phyloP scores from a whole-genome alignment of 1,140 invertebrate species.

The Nasonia vitripennis region DNA sequence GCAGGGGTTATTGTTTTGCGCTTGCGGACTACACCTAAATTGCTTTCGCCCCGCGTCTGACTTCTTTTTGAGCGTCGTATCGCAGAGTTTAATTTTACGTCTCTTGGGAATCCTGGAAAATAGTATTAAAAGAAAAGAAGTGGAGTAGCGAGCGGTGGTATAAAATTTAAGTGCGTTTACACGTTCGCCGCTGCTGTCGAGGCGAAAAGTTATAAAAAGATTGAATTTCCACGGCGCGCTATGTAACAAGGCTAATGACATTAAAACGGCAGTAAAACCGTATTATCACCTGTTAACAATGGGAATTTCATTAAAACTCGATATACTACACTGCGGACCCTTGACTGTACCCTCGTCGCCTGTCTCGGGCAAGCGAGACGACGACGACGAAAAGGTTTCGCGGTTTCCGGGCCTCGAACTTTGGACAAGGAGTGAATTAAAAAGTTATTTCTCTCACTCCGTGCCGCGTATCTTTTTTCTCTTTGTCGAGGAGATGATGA shows the following conservation, averaged over 20 bases:
- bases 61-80: not conserved
- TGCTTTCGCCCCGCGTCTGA: not conserved
- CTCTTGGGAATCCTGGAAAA: not conserved
- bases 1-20: not conserved
- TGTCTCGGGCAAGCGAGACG: not conserved
- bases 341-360: too few relatives aligned
- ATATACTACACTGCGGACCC: not conserved
- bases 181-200: not conserved
- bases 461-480: not conserved
- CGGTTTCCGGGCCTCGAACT: slow-evolving; percentile 13
- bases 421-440: slow-evolving; percentile 16
- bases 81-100: not conserved
- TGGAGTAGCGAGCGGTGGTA: too few relatives aligned
- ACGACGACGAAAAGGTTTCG: slow-evolving; percentile 24
- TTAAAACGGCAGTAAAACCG: slow-evolving; percentile 37
- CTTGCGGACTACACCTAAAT: not conserved
- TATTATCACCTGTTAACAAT: slow-evolving; percentile 46
- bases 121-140: not conserved
- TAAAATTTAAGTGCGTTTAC: not conserved
- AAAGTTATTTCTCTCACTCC: slow-evolving; percentile 22
- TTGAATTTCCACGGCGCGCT: not conserved
- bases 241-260: slow-evolving; percentile 29
- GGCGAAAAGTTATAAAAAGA: not conserved
- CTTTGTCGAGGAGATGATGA: not conserved
- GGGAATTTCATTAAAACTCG: slow-evolving; percentile 51